Evolutionary conservation across 2,888 invertebrate species (phyloP), one percentile per base, ranked within the genome.

Genomic region (Ctenicera cuprea): DNA sequence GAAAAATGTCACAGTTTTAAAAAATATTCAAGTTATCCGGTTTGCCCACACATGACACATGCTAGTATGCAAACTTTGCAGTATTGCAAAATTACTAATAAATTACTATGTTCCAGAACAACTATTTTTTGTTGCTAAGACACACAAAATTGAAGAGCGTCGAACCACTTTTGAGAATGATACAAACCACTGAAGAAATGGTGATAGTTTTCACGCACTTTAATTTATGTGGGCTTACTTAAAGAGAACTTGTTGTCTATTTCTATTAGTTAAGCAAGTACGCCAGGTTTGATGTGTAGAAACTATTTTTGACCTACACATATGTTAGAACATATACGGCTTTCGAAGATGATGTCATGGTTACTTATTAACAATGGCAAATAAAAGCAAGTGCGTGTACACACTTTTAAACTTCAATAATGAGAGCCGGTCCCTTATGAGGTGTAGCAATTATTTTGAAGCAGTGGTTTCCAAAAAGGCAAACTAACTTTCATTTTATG

Each of bases 281-380:
- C 14, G 5, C 33, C 3, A 12, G n/a, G 14, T 33, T 14, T n/a
- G 30, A 61, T 26, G 62, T 62, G 33, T 26, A 57, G 50, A 48
- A 64, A 48, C n/a, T 64, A 33, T 33, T 48, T 26, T 20, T 50
- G 37, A 48, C 12, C 26, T 64, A 50, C 18, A 48, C 20, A 64
- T 50, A 50, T 30, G 64, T 9, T 30, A 45, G 45, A 64, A 54
- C 72, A 57, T 62, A 50, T 72, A 62, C 33, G 62, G 54, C 62
- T 67, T 71, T 71, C 65, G 54, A 61, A 63, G 67, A 73, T 73
- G 73, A 73, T 73, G 73, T 73, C 73, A 73, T 68, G n/a, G 41
- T 43, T 54, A 14, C 63, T 68, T 33, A 62, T 68, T 68, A 67
- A 68, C 63, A 73, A 73, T 73, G 62, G 68, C 54, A 63, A 63